phyloP scores from a whole-genome alignment of 2,797 vertebrate species.

The Melanogrammus aeglefinus region DNA sequence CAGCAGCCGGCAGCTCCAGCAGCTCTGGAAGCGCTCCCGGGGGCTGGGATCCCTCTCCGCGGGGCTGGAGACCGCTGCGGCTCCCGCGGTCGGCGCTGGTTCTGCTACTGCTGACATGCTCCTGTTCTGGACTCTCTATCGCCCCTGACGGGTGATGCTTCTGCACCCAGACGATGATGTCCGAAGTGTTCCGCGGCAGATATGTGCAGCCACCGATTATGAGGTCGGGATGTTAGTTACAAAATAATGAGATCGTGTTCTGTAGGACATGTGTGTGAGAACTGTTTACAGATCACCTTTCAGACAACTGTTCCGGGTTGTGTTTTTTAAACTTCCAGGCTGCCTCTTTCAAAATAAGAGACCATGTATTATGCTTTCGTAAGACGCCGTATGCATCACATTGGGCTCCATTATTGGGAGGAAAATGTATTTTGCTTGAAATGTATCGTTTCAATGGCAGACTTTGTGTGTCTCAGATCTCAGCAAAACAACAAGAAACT shows the following conservation, averaged over 20 bases:
- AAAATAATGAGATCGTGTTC: neutral
- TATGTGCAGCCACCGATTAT: too few relatives aligned
- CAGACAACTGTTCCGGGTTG: slow-evolving; percentile 33
- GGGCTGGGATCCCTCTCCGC: neutral
- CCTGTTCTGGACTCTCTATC: rapidly evolving
- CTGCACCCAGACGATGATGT: neutral
- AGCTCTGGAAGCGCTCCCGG: slow-evolving; percentile 35
- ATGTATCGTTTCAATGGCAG: too few relatives aligned
- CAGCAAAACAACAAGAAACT: too few relatives aligned
- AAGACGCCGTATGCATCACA: too few relatives aligned
- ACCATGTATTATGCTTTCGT: neutral
- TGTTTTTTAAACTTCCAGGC: neutral
- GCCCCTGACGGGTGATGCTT: too few relatives aligned
- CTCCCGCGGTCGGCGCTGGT: neutral
- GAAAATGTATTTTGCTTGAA: too few relatives aligned
- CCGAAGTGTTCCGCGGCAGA: neutral
- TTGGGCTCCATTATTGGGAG: too few relatives aligned
- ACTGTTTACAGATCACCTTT: neutral
- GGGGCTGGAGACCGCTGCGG: neutral
- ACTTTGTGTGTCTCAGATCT: too few relatives aligned
- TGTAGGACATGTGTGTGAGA: rapidly evolving
- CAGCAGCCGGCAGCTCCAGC: slow-evolving; percentile 68
- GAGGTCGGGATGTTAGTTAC: too few relatives aligned
- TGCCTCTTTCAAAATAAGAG: slow-evolving; percentile 43
- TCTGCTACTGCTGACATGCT: slow-evolving; percentile 39